Base-by-base conservation (phyloP, 2,113 vertebrate genomes). In the Chrysemys picta region DNA sequence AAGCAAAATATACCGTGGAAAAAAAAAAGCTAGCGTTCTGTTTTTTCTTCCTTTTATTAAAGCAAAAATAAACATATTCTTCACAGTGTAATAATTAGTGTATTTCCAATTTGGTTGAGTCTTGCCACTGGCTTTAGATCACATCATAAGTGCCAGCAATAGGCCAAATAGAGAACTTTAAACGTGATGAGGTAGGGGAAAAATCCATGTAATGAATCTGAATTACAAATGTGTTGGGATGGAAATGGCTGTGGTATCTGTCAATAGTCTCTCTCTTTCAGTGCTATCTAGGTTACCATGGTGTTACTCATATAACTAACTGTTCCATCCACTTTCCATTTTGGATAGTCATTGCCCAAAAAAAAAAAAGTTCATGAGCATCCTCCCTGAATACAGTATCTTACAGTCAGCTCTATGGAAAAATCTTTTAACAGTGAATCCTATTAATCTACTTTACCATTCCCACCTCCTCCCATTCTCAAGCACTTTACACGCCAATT, bases 401-500 rank as follows among this genome's bases (percentile, higher is more conserved):
- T 50, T 31, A 85, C 78, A n/a, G 75, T 85, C 85, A 52, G 0
- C 0, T 93, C 42, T 88, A 50, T 14, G 47, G 49, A 62, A 85
- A 89, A 82, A 62, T n/a, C 1, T 35, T 86, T 94, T 94, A 52
- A 81, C 29, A 29, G 4, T 81, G 83, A 88, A 88, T 91, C 69
- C 31, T 8, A 65, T 56, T 56, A 24, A 49, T 49, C n/a, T 50
- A 50, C 35, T 69, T 53, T 85, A 56, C 19, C 25, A 21, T 56
- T 47, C 4, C 27, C 92, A 88, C 50, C 35, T 87, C 24, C 86
- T 84, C 10, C 87, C 16, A n/a, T 78, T 87, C 57, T 94, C 76
- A 83, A 84, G 75, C 87, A 24, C 78, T 92, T 88, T 85, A 89
- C 42, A 82, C 52, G 24, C 79, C 95, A 80, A 89, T 94, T 95